phyloP scores from a whole-genome alignment of 2,888 invertebrate genomes.

The Megastigmus dorsalis region DNA sequence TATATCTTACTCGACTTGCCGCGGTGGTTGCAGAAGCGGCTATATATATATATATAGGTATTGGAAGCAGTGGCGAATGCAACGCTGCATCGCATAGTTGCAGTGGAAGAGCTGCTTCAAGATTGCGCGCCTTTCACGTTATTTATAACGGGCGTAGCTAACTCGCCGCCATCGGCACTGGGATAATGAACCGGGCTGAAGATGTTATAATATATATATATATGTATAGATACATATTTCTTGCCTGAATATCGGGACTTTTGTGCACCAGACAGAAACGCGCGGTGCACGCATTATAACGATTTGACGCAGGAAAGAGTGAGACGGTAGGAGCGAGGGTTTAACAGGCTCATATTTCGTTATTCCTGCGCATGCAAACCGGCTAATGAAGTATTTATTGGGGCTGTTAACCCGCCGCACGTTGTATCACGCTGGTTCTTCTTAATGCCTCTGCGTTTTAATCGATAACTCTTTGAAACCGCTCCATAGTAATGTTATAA shows the following conservation, averaged over 20 bases:
- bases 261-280: background rate
- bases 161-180: slow-evolving; percentile 36
- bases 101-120: background rate
- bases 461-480: slow-evolving; percentile 36
- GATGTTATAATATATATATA: slow-evolving; percentile 1
- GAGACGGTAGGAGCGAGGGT: background rate
- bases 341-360: background rate
- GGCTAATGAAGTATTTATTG: slow-evolving; percentile 40
- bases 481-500: slow-evolving; percentile 5
- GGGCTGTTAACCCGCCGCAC: slow-evolving; percentile 16
- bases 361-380: background rate
- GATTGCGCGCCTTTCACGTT: slow-evolving; percentile 58
- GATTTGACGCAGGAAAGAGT: too few relatives aligned
- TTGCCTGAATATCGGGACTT: too few relatives aligned
- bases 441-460: slow-evolving; percentile 25
- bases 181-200: slow-evolving; percentile 5
- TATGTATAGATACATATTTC: too few relatives aligned
- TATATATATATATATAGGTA: too few relatives aligned
- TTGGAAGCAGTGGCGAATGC: background rate
- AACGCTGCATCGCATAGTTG: background rate
- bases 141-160: slow-evolving; percentile 63
- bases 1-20: background rate
- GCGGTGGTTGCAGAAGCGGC: too few relatives aligned
- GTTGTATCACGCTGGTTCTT: slow-evolving; percentile 22
- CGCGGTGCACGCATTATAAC: slow-evolving; percentile 1